Base-by-base conservation (phyloP, 2,888 invertebrate species). In the Macaria liturata region DNA sequence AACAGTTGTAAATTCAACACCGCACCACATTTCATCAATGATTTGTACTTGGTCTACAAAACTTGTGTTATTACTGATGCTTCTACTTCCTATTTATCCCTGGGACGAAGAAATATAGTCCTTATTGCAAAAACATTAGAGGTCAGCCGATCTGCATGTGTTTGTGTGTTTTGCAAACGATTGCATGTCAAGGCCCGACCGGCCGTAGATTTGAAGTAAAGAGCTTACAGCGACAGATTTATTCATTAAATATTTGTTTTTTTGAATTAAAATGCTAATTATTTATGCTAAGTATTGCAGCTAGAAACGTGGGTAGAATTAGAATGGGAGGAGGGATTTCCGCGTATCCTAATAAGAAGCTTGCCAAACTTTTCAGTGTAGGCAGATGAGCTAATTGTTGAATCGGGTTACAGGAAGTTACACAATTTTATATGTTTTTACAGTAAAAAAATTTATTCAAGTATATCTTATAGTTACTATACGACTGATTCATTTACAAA, bases 31-130 rank as follows among this genome's bases (percentile, higher is more conserved):
- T 56, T 79, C 83, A 78, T 80, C 80, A 81, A 83, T 83, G 84
- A 84, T 85, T 85, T 84, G 84, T 85, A 81, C 77, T 79, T 75
- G 80, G 67, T 72, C 75, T 75, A 79, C 76, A 79, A 78, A 68
- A 66, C 63, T 63, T 60, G 57, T 49, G 64, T 63, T 68, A 66
- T 64, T 63, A 63, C 53, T 58, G 59, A 52, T 56, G 61, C 61
- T 46, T 47, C 61, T 49, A 59, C 57, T 62, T 55, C 54, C 32
- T 9, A 54, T 46, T 49, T 50, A 57, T 48, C 50, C 46, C 43
- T 62, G 45, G 57, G 54, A 61, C 68, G 67, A 46, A 46, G 61
- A 47, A 77, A 70, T 70, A 64, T 66, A 44, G 61, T 43, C 62
- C 69, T 43, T 62, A 42, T 5, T 9, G 6, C 20, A 37, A 44